Evolutionary conservation across 35 echinoderm and acorn worm species (phyloP).

Genomic region (Heliocidaris tuberculata): DNA sequence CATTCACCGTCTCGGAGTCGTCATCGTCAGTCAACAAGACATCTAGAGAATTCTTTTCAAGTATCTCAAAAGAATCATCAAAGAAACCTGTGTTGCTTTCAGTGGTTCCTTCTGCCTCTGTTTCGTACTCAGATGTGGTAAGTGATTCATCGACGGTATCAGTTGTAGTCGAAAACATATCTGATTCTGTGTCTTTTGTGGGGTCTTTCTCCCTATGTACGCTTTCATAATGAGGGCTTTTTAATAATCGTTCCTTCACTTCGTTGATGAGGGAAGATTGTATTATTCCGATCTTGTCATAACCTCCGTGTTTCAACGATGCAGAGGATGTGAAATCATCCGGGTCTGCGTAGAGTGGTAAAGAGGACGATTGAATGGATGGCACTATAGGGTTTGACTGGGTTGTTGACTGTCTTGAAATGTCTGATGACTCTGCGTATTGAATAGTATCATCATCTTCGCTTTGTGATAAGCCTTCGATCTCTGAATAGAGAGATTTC

Average conservation of each 20-base stretch:
- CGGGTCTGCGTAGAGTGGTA: neutral
- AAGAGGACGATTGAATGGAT: neutral
- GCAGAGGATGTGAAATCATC: neutral
- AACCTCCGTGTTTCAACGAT: neutral
- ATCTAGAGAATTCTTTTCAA: neutral
- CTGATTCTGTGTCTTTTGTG: neutral
- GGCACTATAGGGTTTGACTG: neutral
- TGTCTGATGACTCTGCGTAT: neutral
- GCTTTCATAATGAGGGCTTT: neutral
- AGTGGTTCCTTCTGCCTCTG: neutral
- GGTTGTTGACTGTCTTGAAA: neutral
- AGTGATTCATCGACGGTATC: neutral
- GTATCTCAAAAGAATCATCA: neutral
- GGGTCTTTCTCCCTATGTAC: neutral
- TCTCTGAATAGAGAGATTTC: neutral
- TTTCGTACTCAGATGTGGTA: conserved; percentile 3
- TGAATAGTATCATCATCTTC: neutral
- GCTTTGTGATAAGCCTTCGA: neutral
- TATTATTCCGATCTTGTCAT: neutral
- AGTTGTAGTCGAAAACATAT: neutral
- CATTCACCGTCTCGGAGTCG: neutral
- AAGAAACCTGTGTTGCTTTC: no score
- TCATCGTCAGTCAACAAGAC: neutral
- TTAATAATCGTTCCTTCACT: neutral
- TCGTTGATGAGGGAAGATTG: neutral